Evolutionary conservation across 1,140 invertebrate species (phyloP).

Genomic region (Hylyphantes graminicola): DNA sequence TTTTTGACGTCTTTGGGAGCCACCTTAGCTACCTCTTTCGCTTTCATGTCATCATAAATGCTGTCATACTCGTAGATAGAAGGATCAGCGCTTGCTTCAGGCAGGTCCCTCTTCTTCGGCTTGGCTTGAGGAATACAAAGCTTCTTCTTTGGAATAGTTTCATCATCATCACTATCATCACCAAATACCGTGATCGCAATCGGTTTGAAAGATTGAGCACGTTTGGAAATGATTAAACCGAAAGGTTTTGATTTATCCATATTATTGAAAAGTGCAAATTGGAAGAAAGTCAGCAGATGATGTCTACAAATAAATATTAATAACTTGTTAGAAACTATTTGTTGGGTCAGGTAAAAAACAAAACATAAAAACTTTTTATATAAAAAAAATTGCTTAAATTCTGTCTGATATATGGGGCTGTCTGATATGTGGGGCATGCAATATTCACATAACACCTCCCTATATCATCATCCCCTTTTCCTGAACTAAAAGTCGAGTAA

Average conservation of each 20-base stretch:
- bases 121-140: conserved; percentile 14
- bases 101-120: conserved; percentile 4
- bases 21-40: conserved; percentile 13
- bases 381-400: too few species aligned
- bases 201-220: background rate
- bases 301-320: too few species aligned
- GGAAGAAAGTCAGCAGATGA: too few species aligned
- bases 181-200: conserved; percentile 15
- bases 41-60: conserved; percentile 88
- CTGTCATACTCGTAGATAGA: conserved; percentile 96
- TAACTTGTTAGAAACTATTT: too few species aligned
- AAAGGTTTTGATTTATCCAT: conserved; percentile 30
- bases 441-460: too few species aligned
- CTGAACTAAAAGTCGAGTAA: too few species aligned
- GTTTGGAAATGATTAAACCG: conserved; percentile 44
- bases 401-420: too few species aligned
- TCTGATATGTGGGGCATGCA: too few species aligned
- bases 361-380: too few species aligned
- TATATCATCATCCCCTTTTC: too few species aligned
- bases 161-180: conserved; percentile 43
- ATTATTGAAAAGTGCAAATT: background rate
- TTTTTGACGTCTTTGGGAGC: conserved; percentile 8
- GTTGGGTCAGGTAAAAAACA: too few species aligned
- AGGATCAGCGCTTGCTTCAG: conserved; percentile 77
- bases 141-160: background rate